A percentile compares a stretch with the other conserved stretches of the same genome.
Conservation (phyloP, 1,140 invertebrate genomes). For the Eupeodes corollae region DNA sequence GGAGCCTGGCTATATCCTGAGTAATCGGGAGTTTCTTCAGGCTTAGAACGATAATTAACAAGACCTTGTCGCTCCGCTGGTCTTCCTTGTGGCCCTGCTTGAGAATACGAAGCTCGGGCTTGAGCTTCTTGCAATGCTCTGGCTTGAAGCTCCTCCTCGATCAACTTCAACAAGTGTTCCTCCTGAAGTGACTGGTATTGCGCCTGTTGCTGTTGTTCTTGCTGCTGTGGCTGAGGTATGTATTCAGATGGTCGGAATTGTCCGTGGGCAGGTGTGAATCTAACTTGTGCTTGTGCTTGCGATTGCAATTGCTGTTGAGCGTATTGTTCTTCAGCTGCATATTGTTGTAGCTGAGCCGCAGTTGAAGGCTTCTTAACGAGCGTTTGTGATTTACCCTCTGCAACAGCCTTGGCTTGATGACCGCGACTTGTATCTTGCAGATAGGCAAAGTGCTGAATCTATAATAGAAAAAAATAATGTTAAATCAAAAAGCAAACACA, state of each 20-base stretch:
- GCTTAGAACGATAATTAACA: no score
- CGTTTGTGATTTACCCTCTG: conserved; percentile 17
- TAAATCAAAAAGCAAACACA: not conserved
- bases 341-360: conserved; percentile 1
- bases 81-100: conserved; percentile 11
- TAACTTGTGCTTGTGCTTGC: not conserved
- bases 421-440: conserved; percentile 30
- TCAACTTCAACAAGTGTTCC: conserved; percentile 27
- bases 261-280: no score
- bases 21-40: no score
- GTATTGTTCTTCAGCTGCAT: conserved; percentile 10
- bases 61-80: not conserved
- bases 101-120: conserved; percentile 5
- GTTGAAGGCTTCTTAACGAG: conserved; percentile 1
- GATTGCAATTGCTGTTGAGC: conserved; percentile 8
- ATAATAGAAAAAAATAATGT: not conserved
- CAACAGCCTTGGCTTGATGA: conserved; percentile 18
- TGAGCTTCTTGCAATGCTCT: conserved; percentile 26
- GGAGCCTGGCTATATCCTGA: not conserved
- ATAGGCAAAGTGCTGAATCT: conserved; percentile 33
- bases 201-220: conserved; percentile 8
- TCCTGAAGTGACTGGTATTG: conserved; percentile 32
- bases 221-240: not conserved
- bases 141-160: conserved; percentile 29
- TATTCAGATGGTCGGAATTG: not conserved